A percentile compares a stretch with the other conserved stretches of the same genome.
Evolutionary conservation across 2,113 vertebrate genomes (phyloP).

Genomic region (Arvicanthis niloticus): DNA sequence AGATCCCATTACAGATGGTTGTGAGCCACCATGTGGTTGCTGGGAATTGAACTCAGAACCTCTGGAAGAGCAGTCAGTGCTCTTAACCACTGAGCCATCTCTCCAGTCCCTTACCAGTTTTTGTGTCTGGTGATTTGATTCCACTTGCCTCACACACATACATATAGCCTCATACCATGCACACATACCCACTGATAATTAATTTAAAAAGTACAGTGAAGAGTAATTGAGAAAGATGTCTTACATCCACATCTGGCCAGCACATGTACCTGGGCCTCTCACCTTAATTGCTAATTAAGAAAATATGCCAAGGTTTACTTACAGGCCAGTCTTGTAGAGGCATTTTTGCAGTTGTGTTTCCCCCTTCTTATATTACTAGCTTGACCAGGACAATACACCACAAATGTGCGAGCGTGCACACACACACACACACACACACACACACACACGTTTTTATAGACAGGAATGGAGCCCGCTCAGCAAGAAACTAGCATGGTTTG

Average conservation of each 20-base stretch:
- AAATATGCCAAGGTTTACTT: not conserved
- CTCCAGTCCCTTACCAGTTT: no score
- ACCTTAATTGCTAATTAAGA: not conserved
- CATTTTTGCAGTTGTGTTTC: not conserved
- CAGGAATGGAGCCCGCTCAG: not conserved
- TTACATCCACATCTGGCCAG: no score
- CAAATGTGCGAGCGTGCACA: not conserved
- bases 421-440: not conserved
- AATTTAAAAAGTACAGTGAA: not conserved
- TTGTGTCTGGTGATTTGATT: no score
- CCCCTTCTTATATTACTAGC: not conserved
- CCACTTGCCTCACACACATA: not conserved
- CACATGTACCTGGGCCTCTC: not conserved
- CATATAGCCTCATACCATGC: not conserved
- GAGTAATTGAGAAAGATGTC: no score
- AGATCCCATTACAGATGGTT: no score
- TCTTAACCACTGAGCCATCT: no score
- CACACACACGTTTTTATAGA: not conserved
- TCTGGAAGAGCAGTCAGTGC: no score
- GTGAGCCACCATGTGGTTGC: no score
- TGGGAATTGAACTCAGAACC: no score
- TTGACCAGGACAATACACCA: not conserved
- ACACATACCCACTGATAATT: not conserved
- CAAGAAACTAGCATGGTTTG: not conserved
- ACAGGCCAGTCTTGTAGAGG: not conserved